These are phyloP conservation scores for Echinarachnius parma DNA, from an alignment of 53 echinoderm and acorn worm genomes.

Conservation along the genomic window DNA sequence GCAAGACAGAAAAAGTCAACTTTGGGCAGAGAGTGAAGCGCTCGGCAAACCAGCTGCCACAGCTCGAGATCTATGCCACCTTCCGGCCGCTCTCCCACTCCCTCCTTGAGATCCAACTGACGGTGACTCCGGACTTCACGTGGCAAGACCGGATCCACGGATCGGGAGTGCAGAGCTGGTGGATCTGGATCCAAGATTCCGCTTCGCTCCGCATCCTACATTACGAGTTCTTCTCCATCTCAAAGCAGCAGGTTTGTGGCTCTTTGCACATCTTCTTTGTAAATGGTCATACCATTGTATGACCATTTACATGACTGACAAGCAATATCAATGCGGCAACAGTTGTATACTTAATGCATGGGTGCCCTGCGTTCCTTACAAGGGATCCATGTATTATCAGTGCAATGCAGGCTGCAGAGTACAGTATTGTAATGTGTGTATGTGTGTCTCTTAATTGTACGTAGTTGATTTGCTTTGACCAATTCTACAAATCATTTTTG, in stretches of 20 bases:
- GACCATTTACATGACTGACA: no score
- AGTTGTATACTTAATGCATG: no score
- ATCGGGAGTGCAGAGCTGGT: constrained; percentile 1
- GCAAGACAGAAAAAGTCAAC: not conserved
- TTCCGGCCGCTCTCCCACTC: constrained; percentile 13
- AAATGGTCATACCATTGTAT: no score
- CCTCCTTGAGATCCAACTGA: not conserved
- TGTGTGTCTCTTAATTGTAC: no score
- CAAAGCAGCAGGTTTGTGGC: constrained; percentile 15
- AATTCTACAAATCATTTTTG: no score
- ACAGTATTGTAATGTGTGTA: no score
- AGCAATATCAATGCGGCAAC: no score
- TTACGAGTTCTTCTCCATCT: constrained; percentile 25
- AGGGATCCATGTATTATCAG: no score
- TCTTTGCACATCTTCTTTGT: no score
- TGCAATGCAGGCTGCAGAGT: no score
- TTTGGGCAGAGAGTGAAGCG: not conserved
- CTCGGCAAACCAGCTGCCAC: not conserved
- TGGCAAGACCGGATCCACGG: constrained; percentile 5
- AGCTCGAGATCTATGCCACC: not conserved
- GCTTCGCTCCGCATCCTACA: not conserved
- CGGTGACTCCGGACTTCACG: constrained; percentile 17
- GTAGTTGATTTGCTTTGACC: no score
- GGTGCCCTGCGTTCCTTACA: no score
- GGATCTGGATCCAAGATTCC: constrained; percentile 17